Conservation (phyloP, 2,888 invertebrate species). For the Protonemura montana region DNA sequence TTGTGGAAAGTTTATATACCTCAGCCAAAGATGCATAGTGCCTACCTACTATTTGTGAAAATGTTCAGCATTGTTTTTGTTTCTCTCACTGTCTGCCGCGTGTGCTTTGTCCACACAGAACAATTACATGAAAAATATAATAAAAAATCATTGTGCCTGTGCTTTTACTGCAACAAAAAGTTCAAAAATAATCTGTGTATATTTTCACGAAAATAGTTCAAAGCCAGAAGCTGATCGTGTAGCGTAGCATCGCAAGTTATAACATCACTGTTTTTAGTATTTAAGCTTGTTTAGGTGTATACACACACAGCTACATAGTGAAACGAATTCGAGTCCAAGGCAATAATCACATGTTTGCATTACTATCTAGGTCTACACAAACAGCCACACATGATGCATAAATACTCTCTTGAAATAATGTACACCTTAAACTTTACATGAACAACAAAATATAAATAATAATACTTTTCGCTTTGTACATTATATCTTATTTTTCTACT, state of each 20-base stretch:
- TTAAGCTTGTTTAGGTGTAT: too few relatives aligned
- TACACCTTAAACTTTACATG: background rate
- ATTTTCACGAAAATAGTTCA: background rate
- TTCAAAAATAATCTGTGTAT: background rate
- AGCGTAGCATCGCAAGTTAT: too few relatives aligned
- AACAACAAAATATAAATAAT: conserved; percentile 13
- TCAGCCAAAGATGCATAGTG: background rate
- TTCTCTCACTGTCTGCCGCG: background rate
- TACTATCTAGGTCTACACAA: background rate
- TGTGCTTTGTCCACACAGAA: background rate
- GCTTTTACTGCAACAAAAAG: background rate
- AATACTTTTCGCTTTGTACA: background rate
- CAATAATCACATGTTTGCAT: conserved; percentile 17
- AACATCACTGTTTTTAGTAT: too few relatives aligned
- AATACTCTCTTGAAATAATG: background rate
- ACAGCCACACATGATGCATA: background rate
- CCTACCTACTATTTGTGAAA: conserved; percentile 1
- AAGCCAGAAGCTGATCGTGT: background rate
- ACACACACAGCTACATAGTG: background rate
- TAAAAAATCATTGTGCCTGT: background rate
- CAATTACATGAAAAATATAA: background rate
- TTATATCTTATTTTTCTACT: background rate
- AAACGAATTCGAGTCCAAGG: background rate
- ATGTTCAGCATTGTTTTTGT: background rate
- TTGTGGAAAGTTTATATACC: background rate